A percentile compares a stretch with the other conserved stretches of the same genome.
phyloP scores from a whole-genome alignment of 2,888 invertebrate genomes.

The Sabatieria punctata region DNA sequence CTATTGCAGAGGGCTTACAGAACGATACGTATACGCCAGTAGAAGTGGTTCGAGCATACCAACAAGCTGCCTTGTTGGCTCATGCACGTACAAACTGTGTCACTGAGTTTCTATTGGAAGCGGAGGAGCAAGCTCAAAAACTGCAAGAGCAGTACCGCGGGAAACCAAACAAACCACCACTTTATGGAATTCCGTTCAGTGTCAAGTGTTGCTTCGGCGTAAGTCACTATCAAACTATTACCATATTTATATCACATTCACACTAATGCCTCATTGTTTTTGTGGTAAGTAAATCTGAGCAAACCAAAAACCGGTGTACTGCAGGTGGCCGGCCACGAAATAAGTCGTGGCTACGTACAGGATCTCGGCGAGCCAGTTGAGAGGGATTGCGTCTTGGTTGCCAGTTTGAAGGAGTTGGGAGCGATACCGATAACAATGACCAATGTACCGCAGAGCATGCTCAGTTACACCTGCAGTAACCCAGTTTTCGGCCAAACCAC shows the following conservation, averaged over 20 bases:
- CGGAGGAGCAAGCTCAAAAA: slow-evolving; percentile 5
- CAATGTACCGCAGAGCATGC: slow-evolving; percentile 27
- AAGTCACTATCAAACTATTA: too few relatives aligned
- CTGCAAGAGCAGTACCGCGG: too few relatives aligned
- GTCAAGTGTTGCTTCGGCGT: too few relatives aligned
- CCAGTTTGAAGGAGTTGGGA: slow-evolving; percentile 22
- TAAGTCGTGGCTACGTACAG: slow-evolving; percentile 21
- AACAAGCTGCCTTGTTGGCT: slow-evolving; percentile 12
- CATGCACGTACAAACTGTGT: slow-evolving; percentile 11
- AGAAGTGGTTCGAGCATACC: slow-evolving; percentile 2
- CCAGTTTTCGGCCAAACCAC: slow-evolving; percentile 29
- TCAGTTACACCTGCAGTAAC: slow-evolving; percentile 17
- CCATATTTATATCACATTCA: too few relatives aligned
- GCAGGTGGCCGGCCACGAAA: slow-evolving; percentile 21
- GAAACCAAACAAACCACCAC: slow-evolving; percentile 17
- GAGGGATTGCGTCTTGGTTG: slow-evolving; percentile 15
- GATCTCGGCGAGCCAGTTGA: slow-evolving; percentile 17
- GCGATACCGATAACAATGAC: slow-evolving; percentile 36
- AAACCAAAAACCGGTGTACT: background rate
- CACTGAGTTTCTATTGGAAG: slow-evolving; percentile 10
- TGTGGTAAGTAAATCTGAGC: too few relatives aligned
- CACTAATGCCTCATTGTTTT: too few relatives aligned
- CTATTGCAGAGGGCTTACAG: background rate
- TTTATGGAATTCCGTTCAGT: slow-evolving; percentile 30
- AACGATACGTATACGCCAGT: background rate